Base-by-base conservation (phyloP, 2,888 invertebrate species). In the Eristalinus aeneus region DNA sequence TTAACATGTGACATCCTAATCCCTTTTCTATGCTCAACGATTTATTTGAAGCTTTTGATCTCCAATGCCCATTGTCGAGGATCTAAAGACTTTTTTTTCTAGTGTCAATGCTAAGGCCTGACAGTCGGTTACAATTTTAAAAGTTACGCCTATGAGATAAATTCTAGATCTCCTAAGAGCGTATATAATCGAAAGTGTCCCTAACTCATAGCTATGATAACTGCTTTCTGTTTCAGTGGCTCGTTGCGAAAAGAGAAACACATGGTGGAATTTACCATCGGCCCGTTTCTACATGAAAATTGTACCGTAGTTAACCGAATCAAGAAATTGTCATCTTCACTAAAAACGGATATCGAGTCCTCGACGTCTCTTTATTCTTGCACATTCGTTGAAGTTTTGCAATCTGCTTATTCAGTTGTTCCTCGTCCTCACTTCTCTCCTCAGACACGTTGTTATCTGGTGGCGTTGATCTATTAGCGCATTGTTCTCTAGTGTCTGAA, bases 1-100 rank as follows among this genome's bases (percentile, higher is more conserved):
- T 90, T 89, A 3, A 89, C 90, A 83, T 90, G 90, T 12, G 39
- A 39, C 90, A 90, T 91, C 58, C 75, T 79, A 23, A 53, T 63
- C 8, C 56, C 79, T 36, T 79, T 31, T 23, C 89, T 53, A 85
- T 89, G 88, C 58, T 88, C 87, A 23, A 89, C 76, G 16, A 9
- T 20, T 67, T 88, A 88, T 54, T 88, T 68, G 53, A 71, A 89
- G n/a, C 71, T 75, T 72, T 88, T 77, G 0, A 89, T n/a, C 56
- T 88, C 75, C 31, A 89, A 58, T 0, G 86, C 88, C 89, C 88
- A 87, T 10, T 71, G 56, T 0, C 87, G 88, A 71, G 71, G 89
- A 69, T 60, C 61, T 86, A n/a, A n/a, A n/a, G n/a, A n/a, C n/a
- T n/a, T n/a, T n/a, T 84, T 63, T 89, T 11, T 72, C 73, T 10